These are phyloP conservation scores for Proterorhinus semilunaris DNA, from an alignment of 2,113 vertebrate species.

Conservation along the genomic window DNA sequence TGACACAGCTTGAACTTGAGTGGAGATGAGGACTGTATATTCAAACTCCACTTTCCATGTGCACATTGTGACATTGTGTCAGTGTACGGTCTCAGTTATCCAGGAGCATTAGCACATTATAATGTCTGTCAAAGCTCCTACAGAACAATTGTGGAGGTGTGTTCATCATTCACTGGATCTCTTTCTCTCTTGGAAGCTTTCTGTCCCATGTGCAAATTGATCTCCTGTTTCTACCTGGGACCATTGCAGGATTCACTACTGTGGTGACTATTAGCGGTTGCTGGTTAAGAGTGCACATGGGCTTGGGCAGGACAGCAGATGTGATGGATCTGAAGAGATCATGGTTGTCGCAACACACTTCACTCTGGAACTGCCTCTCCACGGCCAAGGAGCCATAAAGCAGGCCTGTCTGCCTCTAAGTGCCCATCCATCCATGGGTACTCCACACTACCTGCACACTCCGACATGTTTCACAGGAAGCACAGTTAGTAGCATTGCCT, in stretches of 20 bases:
- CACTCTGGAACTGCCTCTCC: constrained; percentile 62
- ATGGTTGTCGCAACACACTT: constrained; percentile 52
- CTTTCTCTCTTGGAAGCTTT: not conserved
- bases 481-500: constrained; percentile 40
- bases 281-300: not conserved
- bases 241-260: constrained; percentile 8
- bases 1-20: constrained; percentile 4
- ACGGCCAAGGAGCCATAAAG: constrained; percentile 60
- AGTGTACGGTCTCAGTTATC: no score
- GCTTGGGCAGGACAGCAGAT: constrained; percentile 13
- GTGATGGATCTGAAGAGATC: constrained; percentile 38
- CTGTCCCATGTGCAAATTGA: not conserved
- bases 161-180: not conserved
- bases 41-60: not conserved
- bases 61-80: not conserved
- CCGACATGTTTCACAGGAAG: constrained; percentile 45
- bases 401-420: constrained; percentile 62
- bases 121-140: no score
- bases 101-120: no score
- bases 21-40: constrained; percentile 10
- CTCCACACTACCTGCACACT: constrained; percentile 48
- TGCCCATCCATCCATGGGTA: constrained; percentile 54
- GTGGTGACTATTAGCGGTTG: not conserved
- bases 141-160: not conserved
- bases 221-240: not conserved